Evolutionary conservation across 2,888 invertebrate species (phyloP), one percentile per base, ranked within the genome.

Genomic region (Hecatera dysodea): DNA sequence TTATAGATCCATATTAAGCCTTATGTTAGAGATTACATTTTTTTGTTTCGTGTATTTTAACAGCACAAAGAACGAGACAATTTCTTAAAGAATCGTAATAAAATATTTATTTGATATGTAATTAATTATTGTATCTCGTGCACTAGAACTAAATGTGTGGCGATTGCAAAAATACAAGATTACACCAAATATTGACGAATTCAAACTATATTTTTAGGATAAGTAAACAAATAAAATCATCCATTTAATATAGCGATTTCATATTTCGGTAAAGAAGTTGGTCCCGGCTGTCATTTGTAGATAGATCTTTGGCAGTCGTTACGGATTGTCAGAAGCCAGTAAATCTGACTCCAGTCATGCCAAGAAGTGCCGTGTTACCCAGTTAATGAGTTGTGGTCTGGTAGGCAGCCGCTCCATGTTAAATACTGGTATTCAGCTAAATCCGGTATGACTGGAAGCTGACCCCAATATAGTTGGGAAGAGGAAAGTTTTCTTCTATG

Each of bases 21-120:
- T 56, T 59, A 61, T 1, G 15, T 57, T 50, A 55, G 12, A 63
- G 24, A 24, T 56, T n/a, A 50, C 0, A 5, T 39, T 53, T 24
- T n/a, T 36, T 48, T 55, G 36, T 72, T 11, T 73, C 7, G 9
- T 46, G 11, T 44, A 44, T 44, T 17, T 42, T 27, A 67, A 78
- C 82, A 82, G 82, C 82, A 82, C 75, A 73, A 11, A 56, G n/a
- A 62, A 71, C 2, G 1, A 44, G 27, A 42, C 1, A 27, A 48
- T 56, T 46, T 65, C 57, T 66, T 71, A 73, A 53, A 73, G 56
- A 75, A 79, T 67, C 55, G 72, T 78, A 83, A 75, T 79, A 80
- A 78, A 83, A 83, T 85, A 84, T 72, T 71, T 65, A 42, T 67
- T 71, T 87, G 87, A 87, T 87, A 87, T 87, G 87, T 87, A 24